Evolutionary conservation across 2,888 invertebrate species (phyloP), one percentile per base, ranked within the genome.

Genomic region (Latrodectus hesperus): DNA sequence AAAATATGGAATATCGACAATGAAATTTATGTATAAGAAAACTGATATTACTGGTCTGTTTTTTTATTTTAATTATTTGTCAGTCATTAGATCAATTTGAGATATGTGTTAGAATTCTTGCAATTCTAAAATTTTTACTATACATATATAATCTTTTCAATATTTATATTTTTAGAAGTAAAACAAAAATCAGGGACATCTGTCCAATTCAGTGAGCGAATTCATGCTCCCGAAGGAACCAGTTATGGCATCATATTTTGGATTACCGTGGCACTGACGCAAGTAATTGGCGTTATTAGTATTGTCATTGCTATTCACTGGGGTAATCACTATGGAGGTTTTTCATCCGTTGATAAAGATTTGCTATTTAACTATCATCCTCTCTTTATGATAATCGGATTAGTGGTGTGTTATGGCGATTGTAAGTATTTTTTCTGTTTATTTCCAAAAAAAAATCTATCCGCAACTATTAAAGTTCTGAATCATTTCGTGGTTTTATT

Each of bases 361-460:
- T 91, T 93, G 26, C 94, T 96, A 92, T 97, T 97, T 91, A 96
- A 96, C 92, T 97, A 96, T 95, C 97, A 97, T 93, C 97, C 97
- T 1, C 93, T 97, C 3, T 93, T 96, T 72, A 96, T 97, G 96
- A 94, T 95, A n/a, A 93, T 96, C 89, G 96, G 96, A 49, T 93
- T 97, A 92, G 94, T 97, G 65, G 96, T 95, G 92, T 92, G 97
- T 14, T 96, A 96, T 92, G 96, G 95, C 72, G 96, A 97, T 93
- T 95, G 96, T 96, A 93, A 93, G 94, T 93, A 49, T 26, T n/a
- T 5, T 14, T 12, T 22, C 22, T 38, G 38, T 38, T 38, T 0
- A 38, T 38, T 38, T 38, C 4, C 38, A 38, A 38, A 38, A 38
- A 38, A 38, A 1, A 38, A 38, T 6, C 4, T 38, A 38, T 6